Evolutionary conservation across 2,113 vertebrate genomes (phyloP).

Genomic region (Siniperca knerii): DNA sequence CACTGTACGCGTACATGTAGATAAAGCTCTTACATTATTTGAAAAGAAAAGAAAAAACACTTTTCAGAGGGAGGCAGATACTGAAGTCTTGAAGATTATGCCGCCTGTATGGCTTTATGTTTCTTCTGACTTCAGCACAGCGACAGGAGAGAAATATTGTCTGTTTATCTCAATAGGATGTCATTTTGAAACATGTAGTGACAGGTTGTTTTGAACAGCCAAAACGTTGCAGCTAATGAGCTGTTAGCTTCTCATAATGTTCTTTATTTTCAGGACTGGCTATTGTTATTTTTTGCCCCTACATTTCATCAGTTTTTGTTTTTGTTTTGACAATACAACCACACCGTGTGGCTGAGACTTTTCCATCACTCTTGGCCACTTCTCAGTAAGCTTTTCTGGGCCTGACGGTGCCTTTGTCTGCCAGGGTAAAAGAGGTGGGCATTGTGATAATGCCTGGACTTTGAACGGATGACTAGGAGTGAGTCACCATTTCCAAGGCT

Average conservation of each 20-base stretch:
- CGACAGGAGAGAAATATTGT: conserved; percentile 51
- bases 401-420: conserved; percentile 49
- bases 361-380: conserved; percentile 62
- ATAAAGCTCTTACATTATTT: conserved; percentile 57
- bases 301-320: conserved; percentile 47
- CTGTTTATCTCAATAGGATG: conserved; percentile 61
- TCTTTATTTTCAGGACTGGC: conserved; percentile 41
- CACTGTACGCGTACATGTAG: conserved; percentile 32
- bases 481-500: conserved; percentile 53
- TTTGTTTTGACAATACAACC: conserved; percentile 62
- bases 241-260: conserved; percentile 54
- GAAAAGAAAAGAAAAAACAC: conserved; percentile 36
- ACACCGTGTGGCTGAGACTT: conserved; percentile 46
- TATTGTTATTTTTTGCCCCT: conserved; percentile 42
- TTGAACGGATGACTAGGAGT: conserved; percentile 51
- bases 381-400: conserved; percentile 62
- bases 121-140: conserved; percentile 39
- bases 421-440: conserved; percentile 66
- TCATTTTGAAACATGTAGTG: conserved; percentile 59
- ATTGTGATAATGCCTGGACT: conserved; percentile 66
- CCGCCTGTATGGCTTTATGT: conserved; percentile 23
- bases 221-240: conserved; percentile 68
- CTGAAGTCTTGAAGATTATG: conserved; percentile 43
- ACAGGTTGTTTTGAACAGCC: conserved; percentile 71
- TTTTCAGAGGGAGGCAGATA: conserved; percentile 16